Evolutionary conservation across 2,797 vertebrate species (phyloP).

Genomic region (Mus caroli): DNA sequence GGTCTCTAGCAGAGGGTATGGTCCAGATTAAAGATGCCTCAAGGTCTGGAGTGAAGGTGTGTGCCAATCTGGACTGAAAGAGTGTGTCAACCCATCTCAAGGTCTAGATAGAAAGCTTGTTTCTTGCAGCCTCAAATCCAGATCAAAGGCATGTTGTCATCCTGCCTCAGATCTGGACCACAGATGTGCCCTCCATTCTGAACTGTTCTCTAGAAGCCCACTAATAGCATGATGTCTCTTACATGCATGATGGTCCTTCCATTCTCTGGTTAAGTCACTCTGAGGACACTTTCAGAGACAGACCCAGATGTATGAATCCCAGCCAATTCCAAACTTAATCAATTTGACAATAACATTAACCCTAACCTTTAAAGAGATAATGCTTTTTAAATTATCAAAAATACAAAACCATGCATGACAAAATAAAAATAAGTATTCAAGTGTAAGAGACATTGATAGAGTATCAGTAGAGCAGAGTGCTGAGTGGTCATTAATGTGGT

Average conservation of each 20-base stretch:
- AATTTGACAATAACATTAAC: not conserved
- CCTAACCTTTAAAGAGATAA: not conserved
- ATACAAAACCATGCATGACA: not conserved
- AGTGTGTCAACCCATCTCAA: no score
- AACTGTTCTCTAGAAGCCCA: no score
- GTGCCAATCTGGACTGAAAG: no score
- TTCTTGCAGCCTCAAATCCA: no score
- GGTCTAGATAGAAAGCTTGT: no score
- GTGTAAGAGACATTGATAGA: not conserved
- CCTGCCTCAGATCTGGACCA: no score
- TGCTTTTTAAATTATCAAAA: not conserved
- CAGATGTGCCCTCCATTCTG: no score
- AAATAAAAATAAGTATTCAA: not conserved
- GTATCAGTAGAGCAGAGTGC: not conserved
- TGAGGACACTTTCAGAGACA: not conserved
- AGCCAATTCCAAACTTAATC: not conserved
- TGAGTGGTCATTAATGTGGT: not conserved
- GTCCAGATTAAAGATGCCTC: no score
- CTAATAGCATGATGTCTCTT: not conserved
- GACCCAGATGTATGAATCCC: not conserved
- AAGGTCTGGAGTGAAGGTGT: no score
- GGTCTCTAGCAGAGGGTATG: no score
- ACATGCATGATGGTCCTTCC: no score
- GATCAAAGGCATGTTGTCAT: no score
- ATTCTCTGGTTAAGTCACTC: not conserved